These are phyloP conservation scores for Acrobasis repandana DNA, from an alignment of 2,888 invertebrate species.

Conservation along the genomic window DNA sequence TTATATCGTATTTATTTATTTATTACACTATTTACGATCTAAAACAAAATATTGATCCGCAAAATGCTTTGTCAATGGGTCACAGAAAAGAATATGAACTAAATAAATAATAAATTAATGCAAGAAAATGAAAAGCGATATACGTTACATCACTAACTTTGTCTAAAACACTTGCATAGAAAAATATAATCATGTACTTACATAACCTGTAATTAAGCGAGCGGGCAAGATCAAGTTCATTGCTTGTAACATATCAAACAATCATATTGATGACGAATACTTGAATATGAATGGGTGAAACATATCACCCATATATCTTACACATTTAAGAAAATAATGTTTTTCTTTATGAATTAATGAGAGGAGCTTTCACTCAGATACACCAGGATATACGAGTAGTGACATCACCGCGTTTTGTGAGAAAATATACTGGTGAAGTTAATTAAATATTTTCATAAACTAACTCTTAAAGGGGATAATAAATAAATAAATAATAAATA, in stretches of 20 bases:
- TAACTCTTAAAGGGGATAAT: too few relatives aligned
- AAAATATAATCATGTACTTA: background rate
- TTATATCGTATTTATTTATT: too few relatives aligned
- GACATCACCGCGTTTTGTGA: background rate
- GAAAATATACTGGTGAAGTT: background rate
- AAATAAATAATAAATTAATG: too few relatives aligned
- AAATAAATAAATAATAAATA: too few relatives aligned
- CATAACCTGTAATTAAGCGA: background rate
- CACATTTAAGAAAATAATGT: background rate
- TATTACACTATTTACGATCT: too few relatives aligned
- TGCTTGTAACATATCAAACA: background rate
- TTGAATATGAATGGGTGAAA: background rate
- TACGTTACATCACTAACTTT: too few relatives aligned
- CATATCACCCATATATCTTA: too few relatives aligned
- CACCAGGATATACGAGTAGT: constrained; percentile 15
- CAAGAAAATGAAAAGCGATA: too few relatives aligned
- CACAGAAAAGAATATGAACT: too few relatives aligned
- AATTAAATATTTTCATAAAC: background rate
- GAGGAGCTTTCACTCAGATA: constrained; percentile 10
- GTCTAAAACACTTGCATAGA: background rate
- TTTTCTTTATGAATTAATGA: constrained; percentile 5
- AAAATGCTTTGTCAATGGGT: too few relatives aligned
- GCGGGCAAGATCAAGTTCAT: constrained; percentile 15
- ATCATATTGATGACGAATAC: background rate
- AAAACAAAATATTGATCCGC: too few relatives aligned